phyloP scores from a whole-genome alignment of 1,140 invertebrate genomes.

The Hycleus phaleratus region DNA sequence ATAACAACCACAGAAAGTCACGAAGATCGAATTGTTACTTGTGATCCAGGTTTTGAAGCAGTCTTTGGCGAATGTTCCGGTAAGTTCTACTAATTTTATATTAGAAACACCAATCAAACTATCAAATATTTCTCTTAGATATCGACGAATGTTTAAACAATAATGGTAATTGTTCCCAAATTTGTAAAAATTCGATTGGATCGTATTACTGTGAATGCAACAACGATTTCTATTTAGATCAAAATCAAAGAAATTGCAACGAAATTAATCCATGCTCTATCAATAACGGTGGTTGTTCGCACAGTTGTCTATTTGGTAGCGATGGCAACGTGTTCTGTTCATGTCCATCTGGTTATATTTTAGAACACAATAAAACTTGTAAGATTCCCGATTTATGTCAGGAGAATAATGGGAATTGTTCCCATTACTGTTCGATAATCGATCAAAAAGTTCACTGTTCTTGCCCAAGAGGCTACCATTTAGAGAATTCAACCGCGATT shows the following conservation, averaged over 20 bases:
- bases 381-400: constrained; percentile 60
- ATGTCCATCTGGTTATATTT: constrained; percentile 48
- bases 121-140: constrained; percentile 40
- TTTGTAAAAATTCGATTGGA: constrained; percentile 59
- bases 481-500: constrained; percentile 38
- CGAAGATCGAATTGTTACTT: constrained; percentile 1
- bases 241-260: constrained; percentile 47
- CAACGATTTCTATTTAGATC: constrained; percentile 40
- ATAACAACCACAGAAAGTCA: neutral
- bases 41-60: constrained; percentile 12
- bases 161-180: constrained; percentile 48
- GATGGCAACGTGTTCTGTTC: constrained; percentile 47
- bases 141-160: constrained; percentile 53
- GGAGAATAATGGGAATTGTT: constrained; percentile 58
- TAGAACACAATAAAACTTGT: constrained; percentile 24
- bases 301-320: constrained; percentile 48
- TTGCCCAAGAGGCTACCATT: constrained; percentile 49
- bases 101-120: neutral
- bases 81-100: constrained; percentile 3
- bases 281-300: constrained; percentile 49
- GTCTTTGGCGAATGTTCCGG: constrained; percentile 15
- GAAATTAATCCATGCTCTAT: constrained; percentile 47
- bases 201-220: constrained; percentile 55
- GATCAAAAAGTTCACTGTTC: constrained; percentile 39
- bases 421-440: constrained; percentile 51